A percentile compares a stretch with the other conserved stretches of the same genome.
These are phyloP conservation scores for Colossoma macropomum DNA, from an alignment of 2,113 vertebrate genomes.

Conservation along the genomic window DNA sequence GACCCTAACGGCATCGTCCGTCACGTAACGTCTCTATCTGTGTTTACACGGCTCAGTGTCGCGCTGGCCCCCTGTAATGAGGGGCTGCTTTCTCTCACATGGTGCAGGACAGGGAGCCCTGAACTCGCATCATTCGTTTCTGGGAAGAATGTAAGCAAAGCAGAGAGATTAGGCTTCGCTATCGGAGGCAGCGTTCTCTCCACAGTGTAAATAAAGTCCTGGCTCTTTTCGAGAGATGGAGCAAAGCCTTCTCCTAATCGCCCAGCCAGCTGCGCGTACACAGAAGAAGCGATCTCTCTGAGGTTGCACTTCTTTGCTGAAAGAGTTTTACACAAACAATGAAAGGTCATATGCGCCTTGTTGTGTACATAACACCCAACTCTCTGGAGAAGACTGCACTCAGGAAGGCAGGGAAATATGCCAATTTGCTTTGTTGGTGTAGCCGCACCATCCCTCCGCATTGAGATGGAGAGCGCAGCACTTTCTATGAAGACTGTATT, in stretches of 20 bases:
- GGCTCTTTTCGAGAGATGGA: background rate
- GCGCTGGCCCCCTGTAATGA: background rate
- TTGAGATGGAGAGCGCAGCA: no score
- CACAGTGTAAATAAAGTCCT: slow-evolving; percentile 28
- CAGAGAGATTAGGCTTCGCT: background rate
- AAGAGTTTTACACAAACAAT: background rate
- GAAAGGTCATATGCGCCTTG: background rate
- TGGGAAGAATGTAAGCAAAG: background rate
- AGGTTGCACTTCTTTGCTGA: background rate
- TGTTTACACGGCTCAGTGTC: background rate
- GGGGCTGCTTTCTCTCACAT: background rate
- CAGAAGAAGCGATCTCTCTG: background rate
- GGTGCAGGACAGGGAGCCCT: background rate
- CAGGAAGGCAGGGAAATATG: background rate
- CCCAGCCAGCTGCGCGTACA: background rate
- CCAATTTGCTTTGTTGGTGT: background rate
- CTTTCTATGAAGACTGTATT: no score
- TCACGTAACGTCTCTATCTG: background rate
- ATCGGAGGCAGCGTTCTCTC: background rate
- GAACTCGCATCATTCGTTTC: background rate
- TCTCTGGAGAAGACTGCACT: background rate
- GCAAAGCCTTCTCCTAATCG: background rate
- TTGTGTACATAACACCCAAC: background rate
- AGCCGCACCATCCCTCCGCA: no score
- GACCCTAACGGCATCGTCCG: background rate